These are phyloP conservation scores for Pitta sordida DNA, from an alignment of 2,113 vertebrate genomes.

Conservation along the genomic window DNA sequence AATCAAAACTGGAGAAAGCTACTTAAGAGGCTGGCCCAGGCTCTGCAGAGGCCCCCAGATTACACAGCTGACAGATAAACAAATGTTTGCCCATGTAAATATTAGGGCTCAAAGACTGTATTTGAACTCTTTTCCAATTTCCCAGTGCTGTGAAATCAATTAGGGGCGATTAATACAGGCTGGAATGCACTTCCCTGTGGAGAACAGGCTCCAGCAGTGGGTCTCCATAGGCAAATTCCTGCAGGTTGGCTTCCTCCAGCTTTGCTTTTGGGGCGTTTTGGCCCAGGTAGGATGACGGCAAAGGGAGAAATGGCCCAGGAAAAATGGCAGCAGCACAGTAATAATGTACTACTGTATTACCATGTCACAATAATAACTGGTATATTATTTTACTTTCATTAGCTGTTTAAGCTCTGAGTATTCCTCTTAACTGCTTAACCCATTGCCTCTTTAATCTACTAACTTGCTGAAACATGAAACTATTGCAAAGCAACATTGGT, in stretches of 20 bases:
- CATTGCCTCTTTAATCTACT: neutral
- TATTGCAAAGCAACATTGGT: accelerated
- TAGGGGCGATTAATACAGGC: neutral
- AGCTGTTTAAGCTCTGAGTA: neutral
- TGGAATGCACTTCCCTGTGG: neutral
- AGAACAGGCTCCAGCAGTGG: neutral
- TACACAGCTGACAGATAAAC: constrained; percentile 40
- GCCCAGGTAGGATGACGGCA: neutral
- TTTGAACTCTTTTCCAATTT: neutral
- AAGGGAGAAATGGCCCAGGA: neutral
- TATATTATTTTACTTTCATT: accelerated
- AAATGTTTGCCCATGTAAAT: constrained; percentile 26
- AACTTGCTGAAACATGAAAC: neutral
- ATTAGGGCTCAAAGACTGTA: neutral
- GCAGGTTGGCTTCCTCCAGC: neutral
- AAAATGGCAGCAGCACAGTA: accelerated
- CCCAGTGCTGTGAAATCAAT: neutral
- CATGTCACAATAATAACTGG: too few species aligned
- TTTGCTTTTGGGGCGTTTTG: neutral
- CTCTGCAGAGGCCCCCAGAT: constrained; percentile 14
- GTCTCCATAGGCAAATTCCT: neutral
- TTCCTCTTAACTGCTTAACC: neutral
- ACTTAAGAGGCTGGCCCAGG: constrained; percentile 16
- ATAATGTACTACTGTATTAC: too few species aligned
- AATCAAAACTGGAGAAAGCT: constrained; percentile 31